These are phyloP conservation scores for Oreochromis niloticus DNA, from an alignment of 2,113 vertebrate species.

Conservation along the genomic window DNA sequence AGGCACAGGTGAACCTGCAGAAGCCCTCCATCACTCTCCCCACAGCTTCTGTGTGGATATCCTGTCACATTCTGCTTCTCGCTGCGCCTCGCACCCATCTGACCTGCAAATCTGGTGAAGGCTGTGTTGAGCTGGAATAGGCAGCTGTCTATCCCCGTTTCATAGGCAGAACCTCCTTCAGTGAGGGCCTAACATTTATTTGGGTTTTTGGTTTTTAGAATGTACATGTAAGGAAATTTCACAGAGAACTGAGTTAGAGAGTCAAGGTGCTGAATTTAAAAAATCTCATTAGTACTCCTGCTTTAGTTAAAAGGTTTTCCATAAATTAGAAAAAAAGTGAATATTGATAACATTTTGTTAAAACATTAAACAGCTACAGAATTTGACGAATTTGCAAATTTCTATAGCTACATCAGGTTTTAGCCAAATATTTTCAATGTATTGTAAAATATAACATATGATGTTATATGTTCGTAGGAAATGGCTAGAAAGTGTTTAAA, in stretches of 20 bases:
- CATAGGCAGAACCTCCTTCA: background rate
- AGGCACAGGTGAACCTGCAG: background rate
- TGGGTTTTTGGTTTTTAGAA: background rate
- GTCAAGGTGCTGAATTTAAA: background rate
- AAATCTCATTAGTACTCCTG: slow-evolving; percentile 13
- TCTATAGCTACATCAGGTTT: background rate
- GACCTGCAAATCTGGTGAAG: background rate
- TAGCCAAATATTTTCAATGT: background rate
- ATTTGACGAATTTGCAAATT: background rate
- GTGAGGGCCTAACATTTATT: background rate
- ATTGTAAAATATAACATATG: background rate
- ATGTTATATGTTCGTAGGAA: background rate
- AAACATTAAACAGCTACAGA: background rate
- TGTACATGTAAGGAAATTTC: slow-evolving; percentile 2
- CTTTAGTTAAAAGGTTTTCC: background rate
- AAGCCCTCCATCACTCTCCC: background rate
- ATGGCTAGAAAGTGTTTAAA: background rate
- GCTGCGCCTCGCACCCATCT: background rate
- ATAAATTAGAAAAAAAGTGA: background rate
- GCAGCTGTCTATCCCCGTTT: background rate
- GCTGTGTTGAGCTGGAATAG: background rate
- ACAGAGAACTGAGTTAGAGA: background rate
- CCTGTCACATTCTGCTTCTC: background rate
- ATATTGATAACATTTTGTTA: background rate
- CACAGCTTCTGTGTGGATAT: background rate